Evolutionary conservation across 2,888 invertebrate species (phyloP).

Genomic region (Drosophila paracracens): DNA sequence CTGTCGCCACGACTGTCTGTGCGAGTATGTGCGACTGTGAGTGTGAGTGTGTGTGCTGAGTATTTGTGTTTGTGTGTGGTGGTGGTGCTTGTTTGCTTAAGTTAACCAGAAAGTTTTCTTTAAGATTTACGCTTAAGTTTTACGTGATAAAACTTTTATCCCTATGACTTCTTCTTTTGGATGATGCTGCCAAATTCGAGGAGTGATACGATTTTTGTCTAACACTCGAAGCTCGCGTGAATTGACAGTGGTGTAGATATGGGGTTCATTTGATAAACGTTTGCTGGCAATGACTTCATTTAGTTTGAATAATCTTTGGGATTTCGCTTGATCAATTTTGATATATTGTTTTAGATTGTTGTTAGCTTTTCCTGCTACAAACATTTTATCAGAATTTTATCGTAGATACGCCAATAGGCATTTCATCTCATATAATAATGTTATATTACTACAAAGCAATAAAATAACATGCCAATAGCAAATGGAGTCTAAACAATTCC

Average conservation of each 20-base stretch:
- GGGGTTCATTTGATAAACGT: neutral
- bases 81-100: slow-evolving; percentile 70
- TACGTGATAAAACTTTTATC: slow-evolving; percentile 81
- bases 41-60: slow-evolving; percentile 23
- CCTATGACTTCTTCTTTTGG: slow-evolving; percentile 67
- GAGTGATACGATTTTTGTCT: slow-evolving; percentile 52
- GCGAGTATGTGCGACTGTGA: slow-evolving; percentile 9
- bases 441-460: too few relatives aligned
- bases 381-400: neutral
- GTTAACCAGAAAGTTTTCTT: slow-evolving; percentile 80
- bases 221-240: slow-evolving; percentile 33
- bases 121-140: slow-evolving; percentile 81
- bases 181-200: slow-evolving; percentile 36
- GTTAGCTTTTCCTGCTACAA: neutral
- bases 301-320: neutral
- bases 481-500: slow-evolving; percentile 28
- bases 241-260: slow-evolving; percentile 35
- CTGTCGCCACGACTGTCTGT: slow-evolving; percentile 57
- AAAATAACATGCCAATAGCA: slow-evolving; percentile 13
- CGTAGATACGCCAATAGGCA: neutral
- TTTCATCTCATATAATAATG: neutral
- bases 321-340: neutral
- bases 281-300: slow-evolving; percentile 3
- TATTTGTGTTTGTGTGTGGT: slow-evolving; percentile 48
- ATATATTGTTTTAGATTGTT: neutral